Conservation (phyloP, 2,113 vertebrate genomes). For the Dasyornis broadbenti region DNA sequence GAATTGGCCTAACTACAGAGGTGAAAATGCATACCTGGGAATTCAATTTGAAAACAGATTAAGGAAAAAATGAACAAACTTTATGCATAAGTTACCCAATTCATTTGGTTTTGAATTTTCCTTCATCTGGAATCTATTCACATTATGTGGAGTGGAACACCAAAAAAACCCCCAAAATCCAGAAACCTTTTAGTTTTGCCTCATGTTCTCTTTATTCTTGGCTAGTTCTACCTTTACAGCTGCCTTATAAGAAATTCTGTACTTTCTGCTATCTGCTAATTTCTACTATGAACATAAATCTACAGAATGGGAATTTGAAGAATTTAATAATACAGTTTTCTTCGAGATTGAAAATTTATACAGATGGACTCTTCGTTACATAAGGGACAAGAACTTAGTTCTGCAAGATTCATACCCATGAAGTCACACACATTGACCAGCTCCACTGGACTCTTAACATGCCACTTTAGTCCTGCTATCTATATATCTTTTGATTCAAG, state of each 20-base stretch:
- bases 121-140: background rate
- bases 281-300: background rate
- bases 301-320: background rate
- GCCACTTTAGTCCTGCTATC: background rate
- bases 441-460: background rate
- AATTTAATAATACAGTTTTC: background rate
- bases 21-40: background rate
- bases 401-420: background rate
- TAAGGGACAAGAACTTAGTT: background rate
- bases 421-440: background rate
- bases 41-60: background rate
- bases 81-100: background rate
- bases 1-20: background rate
- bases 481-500: background rate
- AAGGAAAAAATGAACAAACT: background rate
- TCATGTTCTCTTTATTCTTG: background rate
- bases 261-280: background rate
- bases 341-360: background rate
- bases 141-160: background rate
- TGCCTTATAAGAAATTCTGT: background rate
- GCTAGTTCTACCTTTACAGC: background rate
- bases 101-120: background rate
- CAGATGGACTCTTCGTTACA: background rate
- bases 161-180: fast-evolving
- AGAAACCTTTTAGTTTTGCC: background rate